Evolutionary conservation across 2,113 vertebrate species (phyloP).

Genomic region (Psammodynastes pulverulentus): DNA sequence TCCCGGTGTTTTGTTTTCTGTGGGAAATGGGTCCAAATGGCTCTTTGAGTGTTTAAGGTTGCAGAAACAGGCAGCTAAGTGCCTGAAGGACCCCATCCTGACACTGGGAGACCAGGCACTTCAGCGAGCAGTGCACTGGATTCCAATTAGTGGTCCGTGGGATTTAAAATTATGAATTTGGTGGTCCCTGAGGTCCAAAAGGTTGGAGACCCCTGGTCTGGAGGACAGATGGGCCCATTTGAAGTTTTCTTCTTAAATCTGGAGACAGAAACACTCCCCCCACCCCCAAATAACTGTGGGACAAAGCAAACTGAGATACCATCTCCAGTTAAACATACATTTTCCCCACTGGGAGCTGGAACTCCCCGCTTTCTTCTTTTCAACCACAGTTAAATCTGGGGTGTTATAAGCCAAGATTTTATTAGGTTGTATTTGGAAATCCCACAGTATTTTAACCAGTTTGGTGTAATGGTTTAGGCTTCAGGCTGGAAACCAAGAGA

Average conservation of each 20-base stretch:
- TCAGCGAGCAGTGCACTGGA: too few relatives aligned
- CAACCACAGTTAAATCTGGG: background rate
- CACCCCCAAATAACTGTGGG: background rate
- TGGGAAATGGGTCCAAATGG: too few relatives aligned
- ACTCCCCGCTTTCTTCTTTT: background rate
- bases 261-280: background rate
- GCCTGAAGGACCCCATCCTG: too few relatives aligned
- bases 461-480: background rate
- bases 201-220: too few relatives aligned
- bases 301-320: background rate
- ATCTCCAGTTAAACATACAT: background rate
- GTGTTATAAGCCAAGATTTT: background rate
- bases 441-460: background rate
- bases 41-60: too few relatives aligned
- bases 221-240: background rate
- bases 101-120: too few relatives aligned
- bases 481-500: background rate
- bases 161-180: too few relatives aligned
- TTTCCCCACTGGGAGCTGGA: background rate
- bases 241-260: background rate
- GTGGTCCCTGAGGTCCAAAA: too few relatives aligned
- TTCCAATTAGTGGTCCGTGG: too few relatives aligned
- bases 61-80: too few relatives aligned
- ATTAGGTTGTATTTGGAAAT: background rate
- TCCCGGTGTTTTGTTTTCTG: too few relatives aligned